Conservation (phyloP, 2,888 invertebrate genomes). For the Platypus cylindrus region DNA sequence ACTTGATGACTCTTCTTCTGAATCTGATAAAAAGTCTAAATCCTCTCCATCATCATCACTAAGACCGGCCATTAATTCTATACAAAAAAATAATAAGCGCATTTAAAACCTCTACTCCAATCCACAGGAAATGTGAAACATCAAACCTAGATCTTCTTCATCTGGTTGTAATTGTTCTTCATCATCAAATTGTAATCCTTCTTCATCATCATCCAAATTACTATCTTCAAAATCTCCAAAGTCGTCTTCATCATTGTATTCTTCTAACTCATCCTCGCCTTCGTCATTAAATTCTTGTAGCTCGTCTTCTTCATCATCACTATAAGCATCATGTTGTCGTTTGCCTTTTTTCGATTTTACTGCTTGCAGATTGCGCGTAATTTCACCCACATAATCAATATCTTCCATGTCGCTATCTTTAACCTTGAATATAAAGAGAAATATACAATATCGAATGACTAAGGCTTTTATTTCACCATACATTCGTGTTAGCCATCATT, state of each 20-base stretch:
- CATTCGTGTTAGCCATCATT: slow-evolving; percentile 32
- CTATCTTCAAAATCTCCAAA: slow-evolving; percentile 14
- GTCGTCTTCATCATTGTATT: slow-evolving; percentile 17
- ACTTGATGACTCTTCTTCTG: slow-evolving; percentile 21
- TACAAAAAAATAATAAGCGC: slow-evolving; percentile 8
- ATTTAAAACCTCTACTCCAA: too few relatives aligned
- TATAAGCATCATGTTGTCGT: slow-evolving; percentile 5
- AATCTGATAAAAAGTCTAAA: slow-evolving; percentile 35
- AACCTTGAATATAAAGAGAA: slow-evolving; percentile 4
- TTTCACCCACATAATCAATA: slow-evolving; percentile 54
- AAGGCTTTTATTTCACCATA: background rate
- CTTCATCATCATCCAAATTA: slow-evolving; percentile 17
- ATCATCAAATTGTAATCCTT: slow-evolving; percentile 24
- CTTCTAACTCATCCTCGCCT: slow-evolving; percentile 26
- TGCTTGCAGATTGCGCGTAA: slow-evolving; percentile 33
- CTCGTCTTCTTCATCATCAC: slow-evolving; percentile 11
- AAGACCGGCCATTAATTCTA: slow-evolving; percentile 24
- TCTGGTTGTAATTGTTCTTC: slow-evolving; percentile 35
- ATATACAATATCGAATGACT: background rate
- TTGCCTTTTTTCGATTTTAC: slow-evolving; percentile 5
- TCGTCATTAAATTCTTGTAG: slow-evolving; percentile 10
- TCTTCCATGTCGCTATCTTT: slow-evolving; percentile 40
- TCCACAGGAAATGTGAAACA: too few relatives aligned
- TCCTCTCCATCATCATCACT: slow-evolving; percentile 27
- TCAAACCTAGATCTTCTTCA: slow-evolving; percentile 34